A percentile compares a stretch with the other conserved stretches of the same genome.
phyloP scores from a whole-genome alignment of 2,113 vertebrate genomes.

The Epinephelus lanceolatus region DNA sequence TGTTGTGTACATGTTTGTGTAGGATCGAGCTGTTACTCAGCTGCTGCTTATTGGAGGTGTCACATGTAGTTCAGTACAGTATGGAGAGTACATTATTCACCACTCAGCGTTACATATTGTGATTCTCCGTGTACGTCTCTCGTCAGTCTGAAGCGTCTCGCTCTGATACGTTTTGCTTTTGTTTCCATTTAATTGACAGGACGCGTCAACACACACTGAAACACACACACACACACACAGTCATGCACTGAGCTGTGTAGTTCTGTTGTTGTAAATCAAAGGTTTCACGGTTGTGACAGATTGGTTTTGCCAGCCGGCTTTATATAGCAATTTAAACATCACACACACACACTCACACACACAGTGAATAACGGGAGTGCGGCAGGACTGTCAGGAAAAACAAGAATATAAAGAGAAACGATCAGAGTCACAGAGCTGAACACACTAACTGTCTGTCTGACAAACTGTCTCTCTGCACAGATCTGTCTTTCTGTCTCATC shows the following conservation, averaged over 20 bases:
- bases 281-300: slow-evolving; percentile 43
- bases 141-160: neutral
- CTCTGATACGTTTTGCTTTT: slow-evolving; percentile 6
- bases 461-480: slow-evolving; percentile 8
- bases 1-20: neutral
- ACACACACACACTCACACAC: slow-evolving; percentile 5
- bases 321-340: slow-evolving; percentile 49
- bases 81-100: neutral
- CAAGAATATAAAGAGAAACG: slow-evolving; percentile 30
- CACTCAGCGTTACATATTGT: neutral
- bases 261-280: slow-evolving; percentile 56
- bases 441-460: slow-evolving; percentile 13
- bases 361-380: slow-evolving; percentile 5
- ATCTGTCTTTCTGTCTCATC: slow-evolving; percentile 14
- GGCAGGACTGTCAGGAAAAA: slow-evolving; percentile 20
- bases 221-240: slow-evolving; percentile 12
- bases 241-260: neutral
- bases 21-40: rapidly evolving
- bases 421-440: slow-evolving; percentile 10
- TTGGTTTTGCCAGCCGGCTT: slow-evolving; percentile 25
- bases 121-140: neutral
- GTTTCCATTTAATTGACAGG: slow-evolving; percentile 45
- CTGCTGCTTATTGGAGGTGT: neutral
- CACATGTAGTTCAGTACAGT: neutral
- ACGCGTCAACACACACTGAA: neutral